Evolutionary conservation across 2,113 vertebrate species (phyloP).

Genomic region (Vulpes vulpes): DNA sequence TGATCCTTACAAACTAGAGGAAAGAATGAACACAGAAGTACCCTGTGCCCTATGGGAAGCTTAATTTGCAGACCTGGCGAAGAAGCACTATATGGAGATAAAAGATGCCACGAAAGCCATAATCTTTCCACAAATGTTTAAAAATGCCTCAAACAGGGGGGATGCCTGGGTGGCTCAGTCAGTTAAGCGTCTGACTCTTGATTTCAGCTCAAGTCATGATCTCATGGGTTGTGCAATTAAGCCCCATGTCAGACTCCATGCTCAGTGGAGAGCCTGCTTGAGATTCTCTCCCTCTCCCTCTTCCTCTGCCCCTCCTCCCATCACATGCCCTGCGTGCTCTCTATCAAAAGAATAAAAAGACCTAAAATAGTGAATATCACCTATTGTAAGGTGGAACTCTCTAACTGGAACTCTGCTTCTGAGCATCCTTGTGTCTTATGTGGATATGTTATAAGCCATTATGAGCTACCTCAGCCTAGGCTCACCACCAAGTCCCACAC

Average conservation of each 20-base stretch:
- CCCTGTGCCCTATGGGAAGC: background rate
- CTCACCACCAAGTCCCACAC: background rate
- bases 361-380: background rate
- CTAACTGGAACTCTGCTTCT: background rate
- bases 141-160: background rate
- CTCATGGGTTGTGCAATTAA: background rate
- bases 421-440: background rate
- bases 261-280: background rate
- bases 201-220: background rate
- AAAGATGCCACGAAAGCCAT: background rate
- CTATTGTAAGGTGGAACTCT: background rate
- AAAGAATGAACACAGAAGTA: background rate
- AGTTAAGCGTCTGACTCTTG: background rate
- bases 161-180: background rate
- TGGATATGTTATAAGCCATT: background rate
- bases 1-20: background rate
- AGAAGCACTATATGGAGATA: background rate
- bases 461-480: background rate
- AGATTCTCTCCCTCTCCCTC: background rate
- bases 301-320: background rate
- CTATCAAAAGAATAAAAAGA: background rate
- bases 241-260: background rate
- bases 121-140: background rate
- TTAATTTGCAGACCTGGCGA: background rate
- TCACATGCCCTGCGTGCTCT: background rate